Conservation (phyloP, 2,113 vertebrate genomes). For the Lophura nycthemera region DNA sequence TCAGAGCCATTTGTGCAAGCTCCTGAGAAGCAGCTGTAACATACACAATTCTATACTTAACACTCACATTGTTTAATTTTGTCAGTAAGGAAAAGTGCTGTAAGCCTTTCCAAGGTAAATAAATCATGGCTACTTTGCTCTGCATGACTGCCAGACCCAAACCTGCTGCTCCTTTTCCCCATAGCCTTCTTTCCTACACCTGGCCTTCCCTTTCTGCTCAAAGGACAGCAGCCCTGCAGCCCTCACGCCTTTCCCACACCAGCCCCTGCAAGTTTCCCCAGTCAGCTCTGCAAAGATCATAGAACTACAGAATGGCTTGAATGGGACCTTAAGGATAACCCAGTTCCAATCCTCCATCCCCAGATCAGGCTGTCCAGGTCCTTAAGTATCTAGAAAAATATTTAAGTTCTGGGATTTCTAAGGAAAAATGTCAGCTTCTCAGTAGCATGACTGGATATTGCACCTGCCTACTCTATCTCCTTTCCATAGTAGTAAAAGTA, state of each 20-base stretch:
- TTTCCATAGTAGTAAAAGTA: rapidly evolving
- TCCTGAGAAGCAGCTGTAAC: not conserved
- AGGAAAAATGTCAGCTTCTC: not conserved
- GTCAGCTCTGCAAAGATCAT: not conserved
- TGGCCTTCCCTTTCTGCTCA: not conserved
- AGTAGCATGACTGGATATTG: not conserved
- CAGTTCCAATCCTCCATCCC: not conserved
- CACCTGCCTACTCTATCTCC: not conserved
- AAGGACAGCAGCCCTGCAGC: not conserved
- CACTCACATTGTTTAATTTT: not conserved
- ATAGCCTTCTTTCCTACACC: not conserved
- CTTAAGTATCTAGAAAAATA: not conserved
- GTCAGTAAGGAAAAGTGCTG: not conserved
- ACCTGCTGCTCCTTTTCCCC: not conserved
- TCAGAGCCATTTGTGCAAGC: not conserved
- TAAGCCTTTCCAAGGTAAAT: not conserved
- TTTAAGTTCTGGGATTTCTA: not conserved
- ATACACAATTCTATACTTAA: not conserved
- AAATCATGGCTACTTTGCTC: not conserved
- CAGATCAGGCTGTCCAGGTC: not conserved
- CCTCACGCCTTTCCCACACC: not conserved
- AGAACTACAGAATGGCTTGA: not conserved
- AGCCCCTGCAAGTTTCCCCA: not conserved
- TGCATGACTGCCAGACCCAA: rapidly evolving
- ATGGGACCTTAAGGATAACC: not conserved